A percentile compares a stretch with the other conserved stretches of the same genome.
These are phyloP conservation scores for Papilio gigon DNA, from an alignment of 2,888 invertebrate species.

Conservation along the genomic window DNA sequence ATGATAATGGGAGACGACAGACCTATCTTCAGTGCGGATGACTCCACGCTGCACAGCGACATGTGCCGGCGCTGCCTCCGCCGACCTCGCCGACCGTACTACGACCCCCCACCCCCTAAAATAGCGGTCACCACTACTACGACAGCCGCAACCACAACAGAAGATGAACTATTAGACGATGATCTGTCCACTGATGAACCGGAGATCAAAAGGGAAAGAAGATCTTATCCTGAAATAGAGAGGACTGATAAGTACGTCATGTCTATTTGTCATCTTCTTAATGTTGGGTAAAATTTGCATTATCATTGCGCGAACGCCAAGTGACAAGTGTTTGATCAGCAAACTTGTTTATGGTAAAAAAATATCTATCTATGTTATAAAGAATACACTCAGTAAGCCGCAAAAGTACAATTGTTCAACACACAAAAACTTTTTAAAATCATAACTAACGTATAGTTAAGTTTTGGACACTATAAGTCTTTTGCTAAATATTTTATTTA, in stretches of 20 bases:
- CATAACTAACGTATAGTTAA: too few relatives aligned
- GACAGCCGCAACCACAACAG: slow-evolving; percentile 43
- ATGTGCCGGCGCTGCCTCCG: slow-evolving; percentile 57
- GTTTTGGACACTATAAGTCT: too few relatives aligned
- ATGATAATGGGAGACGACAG: slow-evolving; percentile 88
- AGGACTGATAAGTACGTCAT: slow-evolving; percentile 46
- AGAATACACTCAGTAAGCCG: too few relatives aligned
- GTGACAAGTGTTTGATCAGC: too few relatives aligned
- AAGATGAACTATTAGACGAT: slow-evolving; percentile 46
- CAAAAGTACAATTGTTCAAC: too few relatives aligned
- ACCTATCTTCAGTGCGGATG: slow-evolving; percentile 54
- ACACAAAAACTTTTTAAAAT: too few relatives aligned
- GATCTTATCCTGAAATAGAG: slow-evolving; percentile 50
- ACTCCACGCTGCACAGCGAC: slow-evolving; percentile 48
- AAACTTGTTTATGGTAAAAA: too few relatives aligned
- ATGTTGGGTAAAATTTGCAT: too few relatives aligned
- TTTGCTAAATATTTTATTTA: too few relatives aligned
- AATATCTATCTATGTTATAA: too few relatives aligned
- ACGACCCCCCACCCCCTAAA: slow-evolving; percentile 40
- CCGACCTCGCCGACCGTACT: slow-evolving; percentile 48
- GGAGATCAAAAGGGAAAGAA: slow-evolving; percentile 47
- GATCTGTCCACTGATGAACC: slow-evolving; percentile 48
- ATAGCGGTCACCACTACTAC: slow-evolving; percentile 45
- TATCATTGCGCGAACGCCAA: too few relatives aligned
- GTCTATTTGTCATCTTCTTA: background rate